Evolutionary conservation across 1,140 invertebrate genomes (phyloP), one percentile per base, ranked within the genome.

Genomic region (Orius insidiosus): DNA sequence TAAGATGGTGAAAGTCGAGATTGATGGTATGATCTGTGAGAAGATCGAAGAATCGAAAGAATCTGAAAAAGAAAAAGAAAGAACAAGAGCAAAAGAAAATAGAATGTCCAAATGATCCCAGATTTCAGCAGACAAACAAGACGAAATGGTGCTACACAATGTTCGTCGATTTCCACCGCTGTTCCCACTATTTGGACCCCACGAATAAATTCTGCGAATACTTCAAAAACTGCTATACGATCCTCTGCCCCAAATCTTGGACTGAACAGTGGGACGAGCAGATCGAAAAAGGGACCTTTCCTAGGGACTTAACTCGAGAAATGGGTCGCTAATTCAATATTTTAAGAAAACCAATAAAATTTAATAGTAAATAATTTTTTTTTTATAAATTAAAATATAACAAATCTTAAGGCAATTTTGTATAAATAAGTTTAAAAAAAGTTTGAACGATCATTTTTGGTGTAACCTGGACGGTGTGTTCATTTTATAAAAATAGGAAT

Each of bases 191-290:
- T 31, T 84, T 88, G 55, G 87, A 89, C 33, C 75, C 82, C 56
- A 74, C 83, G 30, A 89, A 87, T 62, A 75, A 78, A 44, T 78
- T 86, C 1, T 98, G 94, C 70, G 65, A 87, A 47, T 96, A 93
- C 63, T 98, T 94, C 72, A 78, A 87, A 59, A 78, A 75, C 52
- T 79, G 80, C 16, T 97, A 80, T 67, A 66, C 59, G 47, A 73
- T 80, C 3, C 66, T 97, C 35, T 98, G 94, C 60, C 93, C 93
- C 52, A 74, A 72, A 54, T 67, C 67, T 44, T 97, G 93, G 92
- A 63, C 83, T 44, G 84, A 92, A 58, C 90, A 84, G 58, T 97
- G 90, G 92, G 75, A 93, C 59, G 74, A 72, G 34, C 88, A 94
- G 63, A 64, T 79, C 47, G 75, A 72, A 11, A 73, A 76, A 42